A percentile compares a stretch with the other conserved stretches of the same genome.
These are phyloP conservation scores for Antedon mediterranea DNA, from an alignment of 53 echinoderm and acorn worm species.

Conservation along the genomic window DNA sequence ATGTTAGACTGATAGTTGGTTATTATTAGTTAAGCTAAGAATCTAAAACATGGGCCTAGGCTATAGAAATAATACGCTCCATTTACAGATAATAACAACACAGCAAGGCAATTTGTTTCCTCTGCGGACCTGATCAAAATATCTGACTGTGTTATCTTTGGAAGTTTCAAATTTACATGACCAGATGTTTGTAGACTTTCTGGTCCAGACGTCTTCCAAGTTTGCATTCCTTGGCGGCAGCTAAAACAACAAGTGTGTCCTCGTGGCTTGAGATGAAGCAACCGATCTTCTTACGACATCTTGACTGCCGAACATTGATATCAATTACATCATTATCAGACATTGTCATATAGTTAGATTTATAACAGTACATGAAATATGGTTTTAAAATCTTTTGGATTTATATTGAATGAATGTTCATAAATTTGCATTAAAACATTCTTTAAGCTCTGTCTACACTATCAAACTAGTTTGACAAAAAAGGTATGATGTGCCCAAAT, in stretches of 20 bases:
- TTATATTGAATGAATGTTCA: too few relatives aligned
- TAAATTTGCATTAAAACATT: too few relatives aligned
- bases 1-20: too few relatives aligned
- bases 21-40: too few relatives aligned
- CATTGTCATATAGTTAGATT: not conserved
- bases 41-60: too few relatives aligned
- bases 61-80: too few relatives aligned
- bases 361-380: not conserved
- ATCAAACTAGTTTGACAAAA: too few relatives aligned
- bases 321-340: not conserved
- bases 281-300: not conserved
- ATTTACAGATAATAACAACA: too few relatives aligned
- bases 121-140: not conserved
- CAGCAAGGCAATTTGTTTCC: not conserved
- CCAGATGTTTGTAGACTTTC: not conserved
- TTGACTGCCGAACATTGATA: not conserved
- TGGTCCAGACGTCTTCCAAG: not conserved
- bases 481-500: too few relatives aligned
- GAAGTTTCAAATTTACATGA: not conserved
- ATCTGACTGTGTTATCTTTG: not conserved
- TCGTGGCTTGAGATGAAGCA: not conserved
- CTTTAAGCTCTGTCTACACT: too few relatives aligned
- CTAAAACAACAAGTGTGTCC: not conserved
- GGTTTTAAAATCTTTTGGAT: too few relatives aligned
- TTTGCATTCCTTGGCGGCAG: not conserved